Evolutionary conservation across 2,797 vertebrate genomes (phyloP), one percentile per base, ranked within the genome.

Genomic region (Pampus argenteus): DNA sequence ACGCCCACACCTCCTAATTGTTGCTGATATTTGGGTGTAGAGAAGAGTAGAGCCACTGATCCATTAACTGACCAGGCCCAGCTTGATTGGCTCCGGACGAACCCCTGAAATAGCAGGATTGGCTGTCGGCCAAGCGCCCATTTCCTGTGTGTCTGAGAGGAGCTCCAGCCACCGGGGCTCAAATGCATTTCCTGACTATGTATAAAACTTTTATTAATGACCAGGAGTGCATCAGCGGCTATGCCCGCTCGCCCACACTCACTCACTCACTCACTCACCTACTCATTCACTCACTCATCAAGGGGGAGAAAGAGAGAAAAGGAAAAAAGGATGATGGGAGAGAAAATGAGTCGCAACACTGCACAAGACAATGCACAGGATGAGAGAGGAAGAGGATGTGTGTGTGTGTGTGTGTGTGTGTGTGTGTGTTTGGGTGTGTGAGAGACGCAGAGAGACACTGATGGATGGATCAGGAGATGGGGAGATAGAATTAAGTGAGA

Each of bases 161-260:
- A 92, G 85, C 92, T 92, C 86, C 89, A 92, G 91, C 92, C 91
- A 87, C 91, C 86, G 89, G 91, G 74, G 81, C 90, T 87, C 85
- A 93, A 93, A 94, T 94, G 94, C 94, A 95, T 94, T 95, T 95
- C 94, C 94, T 95, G 94, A 93, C 92, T 91, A 90, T 86, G 92
- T 94, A 95, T 94, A 93, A 94, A 94, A 95, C 84, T 93, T 94
- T 93, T 95, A 94, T 94, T 95, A 95, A 94, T 95, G 94, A 94
- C 90, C 90, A 93, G 90, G 92, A 94, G 94, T 93, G 93, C 94
- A 94, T 94, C 92, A 93, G 92, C 57, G 85, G 88, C 86, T 78
- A n/a, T 79, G 78, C 72, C 72, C 28, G 28, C 78, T 77, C 78
- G 11, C 79, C 71, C 70, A 54, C 76, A 70, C 78, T 74, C 79